Evolutionary conservation across 2,797 vertebrate species (phyloP).

Genomic region (Odontamblyopus lacepedii): DNA sequence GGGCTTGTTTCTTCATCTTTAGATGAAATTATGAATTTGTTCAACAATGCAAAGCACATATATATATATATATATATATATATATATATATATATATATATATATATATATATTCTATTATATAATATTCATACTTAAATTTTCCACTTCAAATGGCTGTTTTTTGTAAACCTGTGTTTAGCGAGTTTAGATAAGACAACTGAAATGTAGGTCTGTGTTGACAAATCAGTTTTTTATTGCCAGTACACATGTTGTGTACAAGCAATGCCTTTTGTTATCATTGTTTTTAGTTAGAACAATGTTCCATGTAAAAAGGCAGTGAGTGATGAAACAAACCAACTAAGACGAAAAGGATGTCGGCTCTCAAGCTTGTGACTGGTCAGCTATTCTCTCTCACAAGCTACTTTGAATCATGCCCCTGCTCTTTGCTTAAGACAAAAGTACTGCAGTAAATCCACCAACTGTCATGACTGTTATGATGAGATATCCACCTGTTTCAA

Average conservation of each 20-base stretch:
- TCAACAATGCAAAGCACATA: not conserved
- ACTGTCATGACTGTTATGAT: slow-evolving; percentile 32
- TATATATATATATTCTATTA: not conserved
- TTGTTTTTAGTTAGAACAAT: slow-evolving; percentile 10
- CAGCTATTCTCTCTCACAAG: not conserved
- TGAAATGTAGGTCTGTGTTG: not conserved
- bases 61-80: not conserved
- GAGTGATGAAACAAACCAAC: slow-evolving; percentile 12
- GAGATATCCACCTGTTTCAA: slow-evolving; percentile 57
- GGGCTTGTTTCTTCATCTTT: not conserved
- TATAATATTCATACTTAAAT: not conserved
- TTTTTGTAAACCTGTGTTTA: not conserved
- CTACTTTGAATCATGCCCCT: slow-evolving; percentile 12
- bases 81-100: no score
- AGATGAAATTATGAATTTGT: not conserved
- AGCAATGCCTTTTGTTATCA: slow-evolving; percentile 5
- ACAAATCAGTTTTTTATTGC: slow-evolving; percentile 28
- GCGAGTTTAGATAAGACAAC: not conserved
- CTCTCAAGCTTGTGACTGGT: slow-evolving; percentile 2
- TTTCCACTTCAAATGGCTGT: not conserved
- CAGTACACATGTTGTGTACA: slow-evolving; percentile 28
- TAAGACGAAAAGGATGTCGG: not conserved
- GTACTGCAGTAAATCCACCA: slow-evolving; percentile 43
- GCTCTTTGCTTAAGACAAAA: slow-evolving; percentile 27
- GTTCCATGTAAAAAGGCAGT: slow-evolving; percentile 1